phyloP scores from a whole-genome alignment of 2,797 vertebrate genomes.

The Tenualosa thibaudeaui region DNA sequence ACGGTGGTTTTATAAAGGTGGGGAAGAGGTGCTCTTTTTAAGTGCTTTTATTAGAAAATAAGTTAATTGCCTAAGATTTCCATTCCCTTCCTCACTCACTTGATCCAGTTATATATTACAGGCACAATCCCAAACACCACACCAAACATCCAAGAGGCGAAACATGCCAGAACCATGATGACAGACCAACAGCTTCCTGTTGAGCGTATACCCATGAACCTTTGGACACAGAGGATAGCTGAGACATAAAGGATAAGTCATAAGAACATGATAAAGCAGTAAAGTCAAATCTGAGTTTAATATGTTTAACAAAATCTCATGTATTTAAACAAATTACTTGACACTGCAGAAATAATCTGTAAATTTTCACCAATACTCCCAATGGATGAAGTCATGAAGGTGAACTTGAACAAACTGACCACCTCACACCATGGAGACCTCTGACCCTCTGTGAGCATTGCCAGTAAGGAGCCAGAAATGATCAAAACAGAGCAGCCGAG shows the following conservation, averaged over 20 bases:
- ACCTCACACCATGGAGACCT: conserved; percentile 75
- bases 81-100: conserved; percentile 48
- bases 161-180: conserved; percentile 57
- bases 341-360: not conserved
- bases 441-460: conserved; percentile 69
- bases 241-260: conserved; percentile 22
- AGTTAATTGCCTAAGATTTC: not conserved
- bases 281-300: not conserved
- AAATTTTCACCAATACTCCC: conserved; percentile 70
- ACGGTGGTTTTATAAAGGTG: not conserved
- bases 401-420: conserved; percentile 76
- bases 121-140: conserved; percentile 70
- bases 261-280: not conserved
- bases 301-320: not conserved
- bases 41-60: not conserved
- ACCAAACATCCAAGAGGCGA: conserved; percentile 69
- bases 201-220: conserved; percentile 50
- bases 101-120: conserved; percentile 71
- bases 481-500: conserved; percentile 72
- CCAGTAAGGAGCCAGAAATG: conserved; percentile 69
- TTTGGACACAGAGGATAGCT: conserved; percentile 73
- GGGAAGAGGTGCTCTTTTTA: not conserved
- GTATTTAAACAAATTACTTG: not conserved
- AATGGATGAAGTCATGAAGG: conserved; percentile 76
- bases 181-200: conserved; percentile 45